Evolutionary conservation across 2,797 vertebrate species (phyloP).

Genomic region (Periophthalmus magnuspinnatus): DNA sequence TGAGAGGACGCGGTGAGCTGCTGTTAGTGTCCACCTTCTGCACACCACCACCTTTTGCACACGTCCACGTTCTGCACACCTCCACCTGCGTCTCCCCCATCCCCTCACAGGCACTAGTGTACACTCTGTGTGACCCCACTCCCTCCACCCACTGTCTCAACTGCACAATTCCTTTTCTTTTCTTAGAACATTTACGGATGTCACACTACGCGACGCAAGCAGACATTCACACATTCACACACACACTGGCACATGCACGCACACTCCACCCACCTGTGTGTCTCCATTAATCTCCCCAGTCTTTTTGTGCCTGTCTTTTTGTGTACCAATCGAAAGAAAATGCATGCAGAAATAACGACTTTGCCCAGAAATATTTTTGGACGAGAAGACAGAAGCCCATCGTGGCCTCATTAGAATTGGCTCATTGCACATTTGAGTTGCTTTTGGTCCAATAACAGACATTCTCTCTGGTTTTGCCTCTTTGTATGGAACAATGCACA

Average conservation of each 20-base stretch:
- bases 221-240: no score
- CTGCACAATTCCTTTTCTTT: no score
- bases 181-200: no score
- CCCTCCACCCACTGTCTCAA: no score
- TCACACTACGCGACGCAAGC: no score
- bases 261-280: not conserved
- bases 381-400: not conserved
- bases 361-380: not conserved
- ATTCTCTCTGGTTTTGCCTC: not conserved
- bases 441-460: not conserved
- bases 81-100: no score
- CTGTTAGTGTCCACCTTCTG: slow-evolving; percentile 64
- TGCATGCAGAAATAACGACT: not conserved
- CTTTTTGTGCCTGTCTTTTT: not conserved
- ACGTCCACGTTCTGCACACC: no score
- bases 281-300: not conserved
- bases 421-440: not conserved
- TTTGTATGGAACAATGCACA: not conserved
- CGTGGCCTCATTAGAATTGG: not conserved
- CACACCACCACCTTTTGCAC: slow-evolving; percentile 21
- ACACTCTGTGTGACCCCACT: no score
- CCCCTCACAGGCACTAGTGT: no score
- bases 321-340: not conserved
- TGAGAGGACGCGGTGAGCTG: slow-evolving; percentile 72
- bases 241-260: no score